phyloP scores from a whole-genome alignment of 2,888 invertebrate genomes.

The Osmoderma eremita region DNA sequence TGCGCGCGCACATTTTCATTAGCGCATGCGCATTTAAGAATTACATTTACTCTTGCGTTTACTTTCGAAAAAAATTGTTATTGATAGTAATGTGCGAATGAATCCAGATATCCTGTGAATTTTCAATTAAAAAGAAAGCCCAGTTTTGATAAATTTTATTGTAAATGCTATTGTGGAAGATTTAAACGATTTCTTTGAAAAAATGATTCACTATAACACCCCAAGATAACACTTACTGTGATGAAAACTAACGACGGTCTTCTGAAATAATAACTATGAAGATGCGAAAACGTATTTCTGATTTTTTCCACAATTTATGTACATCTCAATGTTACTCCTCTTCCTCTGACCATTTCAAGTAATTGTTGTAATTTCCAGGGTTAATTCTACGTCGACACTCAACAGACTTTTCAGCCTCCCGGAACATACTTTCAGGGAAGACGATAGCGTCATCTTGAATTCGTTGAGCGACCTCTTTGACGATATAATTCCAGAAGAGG shows the following conservation, averaged over 20 bases:
- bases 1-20: no score
- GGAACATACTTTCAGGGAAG: constrained; percentile 36
- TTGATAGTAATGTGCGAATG: no score
- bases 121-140: no score
- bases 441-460: constrained; percentile 35
- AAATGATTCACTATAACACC: background rate
- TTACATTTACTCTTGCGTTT: no score
- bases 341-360: no score
- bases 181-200: background rate
- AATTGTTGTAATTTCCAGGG: constrained; percentile 48
- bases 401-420: constrained; percentile 32
- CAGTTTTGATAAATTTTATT: no score
- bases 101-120: no score
- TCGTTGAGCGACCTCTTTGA: constrained; percentile 25
- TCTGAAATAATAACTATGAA: constrained; percentile 44
- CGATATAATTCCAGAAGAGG: constrained; percentile 18
- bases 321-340: no score
- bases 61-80: no score
- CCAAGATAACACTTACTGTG: constrained; percentile 37
- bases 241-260: constrained; percentile 47
- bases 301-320: background rate
- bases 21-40: no score
- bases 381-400: constrained; percentile 47
- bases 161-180: no score
- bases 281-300: constrained; percentile 21